Percentiles rank a stretch among this genome's conserved stretches.
These are phyloP conservation scores for Aphelenchoides avenae DNA, from an alignment of 1,140 invertebrate genomes.

Conservation along the genomic window DNA sequence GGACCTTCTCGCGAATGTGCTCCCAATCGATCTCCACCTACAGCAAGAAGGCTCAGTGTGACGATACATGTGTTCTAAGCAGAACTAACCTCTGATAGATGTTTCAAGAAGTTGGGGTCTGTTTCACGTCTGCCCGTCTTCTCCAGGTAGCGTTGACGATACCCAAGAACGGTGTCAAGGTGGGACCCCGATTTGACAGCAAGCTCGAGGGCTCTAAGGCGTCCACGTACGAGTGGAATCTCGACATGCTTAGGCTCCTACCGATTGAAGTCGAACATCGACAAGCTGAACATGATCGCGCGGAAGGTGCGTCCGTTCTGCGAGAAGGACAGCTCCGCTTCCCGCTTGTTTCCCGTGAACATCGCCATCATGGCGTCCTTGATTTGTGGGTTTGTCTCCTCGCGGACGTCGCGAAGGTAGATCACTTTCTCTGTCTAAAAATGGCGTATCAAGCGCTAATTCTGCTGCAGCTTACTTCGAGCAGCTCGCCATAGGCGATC, in stretches of 20 bases:
- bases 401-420: slow-evolving; percentile 78
- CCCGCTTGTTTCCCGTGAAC: slow-evolving; percentile 72
- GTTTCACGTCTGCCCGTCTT: slow-evolving; percentile 73
- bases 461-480: slow-evolving; percentile 69
- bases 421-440: slow-evolving; percentile 77
- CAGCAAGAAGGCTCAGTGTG: slow-evolving; percentile 3
- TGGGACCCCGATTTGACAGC: slow-evolving; percentile 75
- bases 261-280: slow-evolving; percentile 79
- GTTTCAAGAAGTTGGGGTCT: slow-evolving; percentile 70
- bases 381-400: slow-evolving; percentile 65
- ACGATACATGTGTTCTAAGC: neutral
- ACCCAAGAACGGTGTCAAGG: slow-evolving; percentile 73
- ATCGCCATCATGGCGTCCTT: slow-evolving; percentile 76
- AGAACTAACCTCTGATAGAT: slow-evolving; percentile 65
- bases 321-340: slow-evolving; percentile 76
- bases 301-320: slow-evolving; percentile 73
- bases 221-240: slow-evolving; percentile 17
- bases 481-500: slow-evolving; percentile 85
- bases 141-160: slow-evolving; percentile 72
- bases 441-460: too few relatives aligned
- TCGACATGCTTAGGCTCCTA: slow-evolving; percentile 52
- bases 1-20: slow-evolving; percentile 64
- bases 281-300: slow-evolving; percentile 75
- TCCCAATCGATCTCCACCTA: slow-evolving; percentile 66
- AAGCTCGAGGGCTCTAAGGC: slow-evolving; percentile 73